phyloP scores from a whole-genome alignment of 2,888 invertebrate species.

The Petrolisthes cinctipes region DNA sequence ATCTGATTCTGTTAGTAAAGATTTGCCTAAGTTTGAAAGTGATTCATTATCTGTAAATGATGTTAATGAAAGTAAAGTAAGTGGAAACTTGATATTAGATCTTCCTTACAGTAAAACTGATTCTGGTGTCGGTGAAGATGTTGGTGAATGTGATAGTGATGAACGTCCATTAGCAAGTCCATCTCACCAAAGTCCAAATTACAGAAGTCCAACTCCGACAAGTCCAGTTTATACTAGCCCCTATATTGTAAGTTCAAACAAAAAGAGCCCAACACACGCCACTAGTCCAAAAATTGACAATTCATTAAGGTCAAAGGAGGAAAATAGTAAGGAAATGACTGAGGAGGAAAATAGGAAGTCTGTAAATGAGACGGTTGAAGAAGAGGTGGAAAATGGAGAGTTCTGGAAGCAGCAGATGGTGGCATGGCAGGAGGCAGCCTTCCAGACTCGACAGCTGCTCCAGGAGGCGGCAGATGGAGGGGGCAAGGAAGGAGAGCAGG shows the following conservation, averaged over 20 bases:
- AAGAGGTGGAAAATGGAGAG: conserved; percentile 68
- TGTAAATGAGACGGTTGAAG: conserved; percentile 24
- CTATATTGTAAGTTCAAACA: neutral
- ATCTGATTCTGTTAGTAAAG: too few relatives aligned
- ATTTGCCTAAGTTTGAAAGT: too few relatives aligned
- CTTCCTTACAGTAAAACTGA: too few relatives aligned
- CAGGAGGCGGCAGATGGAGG: conserved; percentile 57
- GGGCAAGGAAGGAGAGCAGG: neutral
- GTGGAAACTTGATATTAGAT: too few relatives aligned
- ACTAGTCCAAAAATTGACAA: too few relatives aligned
- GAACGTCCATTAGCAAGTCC: neutral
- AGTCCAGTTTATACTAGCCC: neutral
- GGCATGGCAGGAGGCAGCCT: conserved; percentile 66
- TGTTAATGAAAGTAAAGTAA: too few relatives aligned
- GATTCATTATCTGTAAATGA: too few relatives aligned
- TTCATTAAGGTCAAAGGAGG: too few relatives aligned
- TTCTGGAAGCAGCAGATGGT: conserved; percentile 66
- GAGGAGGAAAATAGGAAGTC: neutral
- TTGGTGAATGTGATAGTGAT: too few relatives aligned
- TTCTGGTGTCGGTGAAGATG: too few relatives aligned
- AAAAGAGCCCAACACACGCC: too few relatives aligned
- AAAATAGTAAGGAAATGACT: too few relatives aligned
- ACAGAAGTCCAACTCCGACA: neutral
- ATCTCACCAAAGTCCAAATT: neutral
- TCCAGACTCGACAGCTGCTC: conserved; percentile 64